A percentile compares a stretch with the other conserved stretches of the same genome.
These are phyloP conservation scores for Leptopilina drosophilae DNA, from an alignment of 2,888 invertebrate species.

Conservation along the genomic window DNA sequence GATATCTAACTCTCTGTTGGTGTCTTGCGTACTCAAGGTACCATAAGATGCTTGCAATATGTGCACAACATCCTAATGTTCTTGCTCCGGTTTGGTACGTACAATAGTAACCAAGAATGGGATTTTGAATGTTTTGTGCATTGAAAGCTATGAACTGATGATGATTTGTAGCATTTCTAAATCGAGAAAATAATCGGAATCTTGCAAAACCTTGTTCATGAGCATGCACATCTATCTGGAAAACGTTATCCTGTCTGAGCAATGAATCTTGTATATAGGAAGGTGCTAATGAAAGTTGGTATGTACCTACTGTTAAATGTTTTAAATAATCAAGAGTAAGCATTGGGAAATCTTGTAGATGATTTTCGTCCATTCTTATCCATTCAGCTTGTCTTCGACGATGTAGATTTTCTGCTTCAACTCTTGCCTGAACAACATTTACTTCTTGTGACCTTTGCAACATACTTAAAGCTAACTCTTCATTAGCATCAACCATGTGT, in stretches of 20 bases:
- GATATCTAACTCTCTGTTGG: constrained; percentile 31
- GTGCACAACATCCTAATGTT: constrained; percentile 25
- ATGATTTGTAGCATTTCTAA: constrained; percentile 23
- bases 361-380: background rate
- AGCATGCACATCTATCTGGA: background rate
- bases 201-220: constrained; percentile 42
- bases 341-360: constrained; percentile 41
- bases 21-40: constrained; percentile 37
- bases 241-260: background rate
- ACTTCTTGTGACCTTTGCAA: constrained; percentile 25
- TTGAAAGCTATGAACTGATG: background rate
- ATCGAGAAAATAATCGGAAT: constrained; percentile 43
- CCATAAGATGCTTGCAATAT: constrained; percentile 38
- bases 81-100: constrained; percentile 41
- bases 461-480: constrained; percentile 40
- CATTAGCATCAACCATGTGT: constrained; percentile 41
- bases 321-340: constrained; percentile 44
- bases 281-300: constrained; percentile 43
- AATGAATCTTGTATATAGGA: constrained; percentile 47
- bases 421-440: constrained; percentile 47
- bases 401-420: constrained; percentile 46
- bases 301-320: constrained; percentile 44
- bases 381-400: constrained; percentile 46
- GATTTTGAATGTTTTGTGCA: background rate
- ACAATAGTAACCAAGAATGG: constrained; percentile 43